Evolutionary conservation across 1,140 invertebrate species (phyloP), one percentile per base, ranked within the genome.

Genomic region (Platyscapa corneri): DNA sequence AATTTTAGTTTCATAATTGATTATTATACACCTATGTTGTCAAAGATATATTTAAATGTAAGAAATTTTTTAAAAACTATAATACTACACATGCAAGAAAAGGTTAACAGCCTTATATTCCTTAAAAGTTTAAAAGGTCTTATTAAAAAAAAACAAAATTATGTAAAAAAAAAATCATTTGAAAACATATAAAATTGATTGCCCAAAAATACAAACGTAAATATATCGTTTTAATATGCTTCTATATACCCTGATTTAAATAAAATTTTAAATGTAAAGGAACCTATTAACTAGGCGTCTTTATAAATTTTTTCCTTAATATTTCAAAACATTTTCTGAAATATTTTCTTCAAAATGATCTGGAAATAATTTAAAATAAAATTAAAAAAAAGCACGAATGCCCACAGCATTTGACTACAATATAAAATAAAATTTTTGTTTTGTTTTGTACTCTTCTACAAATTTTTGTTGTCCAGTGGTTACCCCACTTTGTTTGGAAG

Each of bases 401-500:
- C 80, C 84, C 78, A 77, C 84, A 85, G 56, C 70, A 37, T 79
- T 82, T 82, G 84, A 85, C 84, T 85, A 85, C 30, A 85, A 77
- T 81, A 53, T 76, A 85, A 80, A 67, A 81, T 80, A 75, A 84
- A 75, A 37, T 75, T 85, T 80, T 84, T 70, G 32, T 78, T 75
- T 83, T 39, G 18, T 78, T 85, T 85, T 85, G 84, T 85, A 85
- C 84, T 85, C 70, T 85, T 81, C 84, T 85, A 85, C 79, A 30
- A 85, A 85, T 85, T 76, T 82, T 80, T 79, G 64, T 79, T 85
- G 53, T 18, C 56, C n/a, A 18, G 37, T 27, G 46, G 76, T 70
- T 70, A 72, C 60, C 60, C 30, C 20, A 30, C 42, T 56, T 77
- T 65, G 14, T 72, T 32, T 78, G 75, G 64, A 79, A 30, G 72